Evolutionary conservation across 2,888 invertebrate species (phyloP), one percentile per base, ranked within the genome.

Genomic region (Oligia latruncula): DNA sequence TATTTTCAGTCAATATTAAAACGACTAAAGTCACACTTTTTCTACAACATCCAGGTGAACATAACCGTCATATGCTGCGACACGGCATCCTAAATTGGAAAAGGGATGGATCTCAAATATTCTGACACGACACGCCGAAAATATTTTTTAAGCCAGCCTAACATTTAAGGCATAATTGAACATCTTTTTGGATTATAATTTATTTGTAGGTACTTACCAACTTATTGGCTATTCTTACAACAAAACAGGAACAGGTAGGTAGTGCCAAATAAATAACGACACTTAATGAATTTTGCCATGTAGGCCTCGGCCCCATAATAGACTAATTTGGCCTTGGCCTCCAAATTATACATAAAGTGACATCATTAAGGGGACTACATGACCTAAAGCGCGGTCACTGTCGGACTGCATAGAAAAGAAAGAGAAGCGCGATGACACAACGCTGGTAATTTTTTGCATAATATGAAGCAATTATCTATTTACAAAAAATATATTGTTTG

Each of bases 21-120:
- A 58, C 1, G 13, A 52, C 55, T 40, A 13, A 77, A 11, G 5
- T 49, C 11, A 11, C 29, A 67, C 46, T 55, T 71, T 58, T 11
- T 6, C 78, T 72, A 9, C 43, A 77, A 81, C 84, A 82, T 85
- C 11, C 72, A 85, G 80, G 75, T 84, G 70, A 73, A 79, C 70
- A 78, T 80, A 82, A 72, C 80, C 81, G 84, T 77, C 89, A 84
- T 70, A 88, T 88, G 88, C 81, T 76, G 46, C 72, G 77, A 89
- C 88, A 89, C 49, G 87, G 62, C 76, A 58, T 75, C 81, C 83
- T 46, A 89, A 87, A 89, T 89, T 89, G 88, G 76, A 82, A 82
- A 89, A 71, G 79, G 82, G 80, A 83, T 83, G 77, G 81, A 87
- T 88, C 78, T 83, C 82, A 79, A 79, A 88, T 87, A 84, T 86